Base-by-base conservation (phyloP, 1,140 invertebrate species). In the Oppia nitens region DNA sequence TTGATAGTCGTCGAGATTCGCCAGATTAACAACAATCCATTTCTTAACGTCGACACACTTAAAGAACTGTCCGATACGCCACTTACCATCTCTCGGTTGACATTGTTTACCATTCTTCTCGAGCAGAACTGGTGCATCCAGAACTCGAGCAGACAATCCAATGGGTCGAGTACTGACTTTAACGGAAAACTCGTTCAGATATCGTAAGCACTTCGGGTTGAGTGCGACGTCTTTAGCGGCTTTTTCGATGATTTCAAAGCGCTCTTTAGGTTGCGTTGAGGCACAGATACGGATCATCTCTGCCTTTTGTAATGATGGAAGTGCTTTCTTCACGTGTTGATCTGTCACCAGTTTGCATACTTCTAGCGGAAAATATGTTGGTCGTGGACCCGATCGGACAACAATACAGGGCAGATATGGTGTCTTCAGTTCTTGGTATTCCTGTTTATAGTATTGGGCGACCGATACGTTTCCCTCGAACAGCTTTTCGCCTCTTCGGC, bases 21-120 rank as follows among this genome's bases (percentile, higher is more conserved):
- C 29, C 17, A 67, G 59, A 53, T 53, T 64, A 0, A 68, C 27
- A 6, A 68, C 25, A 6, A 66, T 63, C 64, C 64, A 68, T 4
- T 56, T 2, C 14, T 66, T 53, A 24, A 68, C 54, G 9, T 47
- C 73, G 0, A 73, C 72, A 20, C 74, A 75, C 2, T 72, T 68
- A 24, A 76, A 76, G 64, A 81, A 79, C 66, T 79, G 75, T 57
- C 77, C 77, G 27, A 80, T 79, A 62, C 80, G 75, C 79, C 78
- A 79, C 11, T 77, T 76, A 47, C 78, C 78, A 62, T 78, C 73
- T 12, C 9, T 58, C 2, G 59, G 64, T 51, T 32, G 57, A 12
- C 53, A 47, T 21, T 50, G n/a, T 4, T 24, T 47, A 1, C 6
- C 29, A 52, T 27, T 47, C 59, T 23, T 53, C 26, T 47, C 60